Conservation (phyloP, 2,888 invertebrate species). For the Incurvaria masculella region DNA sequence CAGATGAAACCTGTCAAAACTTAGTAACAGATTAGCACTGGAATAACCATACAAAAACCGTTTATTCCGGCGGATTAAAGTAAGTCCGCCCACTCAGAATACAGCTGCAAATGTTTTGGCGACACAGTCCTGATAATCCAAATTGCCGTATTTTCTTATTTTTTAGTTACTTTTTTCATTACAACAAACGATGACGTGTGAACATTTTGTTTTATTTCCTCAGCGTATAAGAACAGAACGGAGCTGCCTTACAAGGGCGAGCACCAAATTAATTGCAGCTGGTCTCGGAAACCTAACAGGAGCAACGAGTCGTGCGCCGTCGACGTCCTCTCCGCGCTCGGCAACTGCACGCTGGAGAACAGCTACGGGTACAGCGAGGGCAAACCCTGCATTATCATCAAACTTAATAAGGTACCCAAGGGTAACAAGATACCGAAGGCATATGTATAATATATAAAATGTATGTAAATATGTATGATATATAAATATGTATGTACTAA, state of each 20-base stretch:
- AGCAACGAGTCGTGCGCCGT: constrained; percentile 69
- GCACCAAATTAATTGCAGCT: constrained; percentile 36
- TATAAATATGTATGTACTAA: no score
- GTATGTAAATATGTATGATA: no score
- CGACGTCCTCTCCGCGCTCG: constrained; percentile 64
- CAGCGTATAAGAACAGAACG: constrained; percentile 42
- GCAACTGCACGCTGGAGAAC: constrained; percentile 75
- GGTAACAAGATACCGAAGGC: no score
- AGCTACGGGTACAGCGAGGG: constrained; percentile 82
- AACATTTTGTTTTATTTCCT: constrained; percentile 4
- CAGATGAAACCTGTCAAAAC: no score
- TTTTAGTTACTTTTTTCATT: not conserved
- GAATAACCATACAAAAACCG: no score
- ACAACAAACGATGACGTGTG: not conserved
- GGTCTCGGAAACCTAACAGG: constrained; percentile 32
- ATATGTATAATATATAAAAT: no score
- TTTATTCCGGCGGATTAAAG: no score
- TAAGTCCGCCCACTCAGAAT: no score
- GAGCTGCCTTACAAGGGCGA: constrained; percentile 29
- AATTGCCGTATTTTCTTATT: no score
- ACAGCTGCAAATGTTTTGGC: no score
- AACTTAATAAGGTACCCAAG: constrained; percentile 73
- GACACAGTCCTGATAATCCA: no score
- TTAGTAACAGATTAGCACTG: no score
- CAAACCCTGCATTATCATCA: constrained; percentile 90